Percentiles rank a stretch among this genome's conserved stretches.
phyloP scores from a whole-genome alignment of 2,888 invertebrate species.

The Panorpa germanica region DNA sequence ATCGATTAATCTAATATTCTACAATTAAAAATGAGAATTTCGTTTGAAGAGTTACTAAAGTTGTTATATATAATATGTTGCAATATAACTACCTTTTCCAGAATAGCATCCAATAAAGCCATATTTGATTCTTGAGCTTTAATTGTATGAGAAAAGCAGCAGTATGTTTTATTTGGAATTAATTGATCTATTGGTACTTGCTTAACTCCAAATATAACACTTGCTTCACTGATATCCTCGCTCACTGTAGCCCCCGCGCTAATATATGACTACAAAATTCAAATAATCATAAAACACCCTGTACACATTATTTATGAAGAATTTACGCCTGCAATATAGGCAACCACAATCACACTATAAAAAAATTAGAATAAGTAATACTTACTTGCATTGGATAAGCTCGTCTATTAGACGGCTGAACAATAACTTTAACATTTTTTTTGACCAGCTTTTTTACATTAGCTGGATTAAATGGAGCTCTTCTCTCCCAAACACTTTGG shows the following conservation, averaged over 20 bases:
- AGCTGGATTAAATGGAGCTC: constrained; percentile 84
- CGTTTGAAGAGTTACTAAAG: constrained; percentile 1
- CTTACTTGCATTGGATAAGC: constrained; percentile 90
- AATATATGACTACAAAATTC: constrained; percentile 52
- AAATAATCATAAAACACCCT: background rate
- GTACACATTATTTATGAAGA: background rate
- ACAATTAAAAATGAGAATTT: constrained; percentile 15
- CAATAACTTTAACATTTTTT: constrained; percentile 82
- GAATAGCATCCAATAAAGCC: constrained; percentile 86
- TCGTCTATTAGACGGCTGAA: constrained; percentile 93
- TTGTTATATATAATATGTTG: background rate
- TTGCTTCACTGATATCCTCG: constrained; percentile 93
- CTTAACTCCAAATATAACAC: constrained; percentile 94
- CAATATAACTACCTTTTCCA: constrained; percentile 50
- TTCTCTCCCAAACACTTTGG: constrained; percentile 87
- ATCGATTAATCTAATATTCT: constrained; percentile 90
- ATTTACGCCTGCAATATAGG: background rate
- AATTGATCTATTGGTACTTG: constrained; percentile 82
- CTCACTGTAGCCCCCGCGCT: constrained; percentile 84
- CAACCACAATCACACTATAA: constrained; percentile 4
- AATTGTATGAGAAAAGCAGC: constrained; percentile 98
- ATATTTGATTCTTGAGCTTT: constrained; percentile 98
- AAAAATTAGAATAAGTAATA: too few species aligned
- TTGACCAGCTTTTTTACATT: constrained; percentile 80
- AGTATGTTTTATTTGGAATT: constrained; percentile 92